Evolutionary conservation across 2,113 vertebrate genomes (phyloP), one percentile per base, ranked within the genome.

Genomic region (Rhinoderma darwinii): DNA sequence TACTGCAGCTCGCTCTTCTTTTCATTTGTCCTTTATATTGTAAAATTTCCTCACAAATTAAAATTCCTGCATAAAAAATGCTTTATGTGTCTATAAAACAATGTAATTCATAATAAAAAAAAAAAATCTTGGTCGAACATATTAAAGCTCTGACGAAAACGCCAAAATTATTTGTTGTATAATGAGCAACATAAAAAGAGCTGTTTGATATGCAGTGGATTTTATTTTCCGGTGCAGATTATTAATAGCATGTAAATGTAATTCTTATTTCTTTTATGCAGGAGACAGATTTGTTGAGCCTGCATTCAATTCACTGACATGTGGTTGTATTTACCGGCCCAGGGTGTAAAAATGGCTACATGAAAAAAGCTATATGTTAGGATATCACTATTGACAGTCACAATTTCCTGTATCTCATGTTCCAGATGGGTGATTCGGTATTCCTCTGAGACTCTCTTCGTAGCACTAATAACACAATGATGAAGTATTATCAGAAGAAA

Each of bases 371-470:
- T 84, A 51, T 61, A 81, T 86, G 44, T 83, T 89, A 54, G 63
- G 30, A 0, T 56, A 82, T 77, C 79, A 15, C 84, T 68, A 79
- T 11, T 85, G 89, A 82, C 39, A 84, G 87, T 84, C 66, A 73
- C 17, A 25, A 61, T 88, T 90, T 90, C 86, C 90, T 91, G 44
- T 44, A 8, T 39, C 39, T 27, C 66, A 84, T 75, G 75, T 63
- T 14, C 81, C 75, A 68, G 80, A 91, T 84, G 17, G 84, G 50
- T 37, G 3, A 86, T 83, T 18, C 86, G 88, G 80, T 89, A 80
- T 87, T 88, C 74, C 39, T 87, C 59, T 32, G 90, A 89, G 56
- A 73, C 88, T 88, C 87, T 82, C 88, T 89, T 47, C 35, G 87
- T 78, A 74, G 56, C 10, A 85, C 68, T 11, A 87, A 89, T 89